A percentile compares a stretch with the other conserved stretches of the same genome.
Conservation (phyloP, 2,113 vertebrate genomes). For the Corythoichthys haematopterus region DNA sequence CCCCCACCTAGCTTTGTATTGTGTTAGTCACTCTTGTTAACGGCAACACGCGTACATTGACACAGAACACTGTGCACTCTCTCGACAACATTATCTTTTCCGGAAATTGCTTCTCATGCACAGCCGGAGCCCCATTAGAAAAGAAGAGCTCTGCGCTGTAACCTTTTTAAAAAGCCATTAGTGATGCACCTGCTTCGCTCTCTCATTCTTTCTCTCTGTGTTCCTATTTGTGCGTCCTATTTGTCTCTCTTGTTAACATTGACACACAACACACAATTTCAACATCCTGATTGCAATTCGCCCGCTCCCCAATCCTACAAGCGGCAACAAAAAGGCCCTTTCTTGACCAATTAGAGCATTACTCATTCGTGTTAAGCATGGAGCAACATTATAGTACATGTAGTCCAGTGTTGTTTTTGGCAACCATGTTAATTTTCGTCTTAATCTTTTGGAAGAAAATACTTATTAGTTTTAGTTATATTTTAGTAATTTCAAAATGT, state of each 20-base stretch:
- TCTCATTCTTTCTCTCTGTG: constrained; percentile 18
- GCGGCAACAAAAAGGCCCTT: constrained; percentile 47
- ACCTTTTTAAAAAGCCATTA: constrained; percentile 80
- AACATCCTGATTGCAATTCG: constrained; percentile 44
- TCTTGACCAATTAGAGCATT: constrained; percentile 48
- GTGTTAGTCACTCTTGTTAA: constrained; percentile 57
- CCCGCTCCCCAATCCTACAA: constrained; percentile 38
- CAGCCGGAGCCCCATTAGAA: constrained; percentile 74
- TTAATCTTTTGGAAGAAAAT: no score
- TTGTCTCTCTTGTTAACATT: constrained; percentile 62
- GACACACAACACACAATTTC: constrained; percentile 42
- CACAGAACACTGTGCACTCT: constrained; percentile 51
- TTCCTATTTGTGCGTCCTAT: constrained; percentile 52
- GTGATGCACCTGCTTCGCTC: constrained; percentile 64
- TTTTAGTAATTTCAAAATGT: no score
- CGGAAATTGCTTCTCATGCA: constrained; percentile 74
- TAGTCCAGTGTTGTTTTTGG: constrained; percentile 46
- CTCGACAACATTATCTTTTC: constrained; percentile 69
- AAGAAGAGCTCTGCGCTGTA: constrained; percentile 70
- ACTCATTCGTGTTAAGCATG: constrained; percentile 55
- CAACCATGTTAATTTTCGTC: no score
- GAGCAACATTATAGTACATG: constrained; percentile 18
- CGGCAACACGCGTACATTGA: constrained; percentile 26
- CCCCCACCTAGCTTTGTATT: constrained; percentile 44
- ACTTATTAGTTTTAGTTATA: no score